Base-by-base conservation (phyloP, 1,140 invertebrate genomes). In the Grapholita molesta region DNA sequence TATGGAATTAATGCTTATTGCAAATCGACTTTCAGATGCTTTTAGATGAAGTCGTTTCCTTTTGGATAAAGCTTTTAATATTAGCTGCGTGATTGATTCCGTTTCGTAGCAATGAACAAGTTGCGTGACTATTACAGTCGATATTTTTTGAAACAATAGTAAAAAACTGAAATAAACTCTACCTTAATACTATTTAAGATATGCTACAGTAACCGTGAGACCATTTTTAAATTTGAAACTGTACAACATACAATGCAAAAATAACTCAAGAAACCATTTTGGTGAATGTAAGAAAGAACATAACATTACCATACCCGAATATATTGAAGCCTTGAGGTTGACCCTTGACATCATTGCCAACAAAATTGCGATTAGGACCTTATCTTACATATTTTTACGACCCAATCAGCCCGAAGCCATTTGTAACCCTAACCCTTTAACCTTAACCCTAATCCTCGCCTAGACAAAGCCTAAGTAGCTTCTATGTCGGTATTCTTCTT, bases 1-100 rank as follows among this genome's bases (percentile, higher is more conserved):
- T 61, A 61, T 61, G 28, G 25, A 28, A 28, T 30, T 25, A 61
- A 32, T 61, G 55, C 24, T 61, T 28, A 61, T 28, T 55, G 55
- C 55, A 28, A 61, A 61, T 28, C 28, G 55, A 61, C 55, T 18
- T 48, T 48, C 18, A 48, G 42, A 21, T 48, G 42, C 42, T 48
- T 48, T 48, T 48, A 48, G 42, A 18, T 48, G 18, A 48, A 48
- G 42, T 21, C 18, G 18, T 48, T 38, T 48, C 0, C 18, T n/a
- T n/a, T n/a, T 48, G 15, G 6, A 18, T 48, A 8, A 5, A 48
- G 42, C 42, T 48, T 48, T 48, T 48, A 21, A 48, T 48, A 21
- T 48, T 48, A 48, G 42, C 6, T 2, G 21, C n/a, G 18, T 48
- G 42, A 48, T 48, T 48, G 42, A 21, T 48, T 6, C 18, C 3